Evolutionary conservation across 2,113 vertebrate genomes (phyloP).

Genomic region (Hiodon alosoides): DNA sequence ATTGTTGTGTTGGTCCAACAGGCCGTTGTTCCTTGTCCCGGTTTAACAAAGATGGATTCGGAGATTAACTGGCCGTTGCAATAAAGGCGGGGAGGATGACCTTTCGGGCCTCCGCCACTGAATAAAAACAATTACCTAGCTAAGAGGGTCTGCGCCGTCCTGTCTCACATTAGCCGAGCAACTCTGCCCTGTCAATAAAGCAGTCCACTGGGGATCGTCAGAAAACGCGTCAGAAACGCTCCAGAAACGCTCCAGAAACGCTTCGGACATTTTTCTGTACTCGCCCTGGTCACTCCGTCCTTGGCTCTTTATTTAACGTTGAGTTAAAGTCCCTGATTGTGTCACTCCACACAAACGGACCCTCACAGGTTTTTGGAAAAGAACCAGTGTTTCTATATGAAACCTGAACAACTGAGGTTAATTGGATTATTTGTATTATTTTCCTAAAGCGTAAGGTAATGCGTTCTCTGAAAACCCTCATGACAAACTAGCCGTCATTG

Average conservation of each 20-base stretch:
- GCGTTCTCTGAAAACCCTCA: too few relatives aligned
- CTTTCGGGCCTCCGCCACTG: conserved; percentile 43
- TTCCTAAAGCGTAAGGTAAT: background rate
- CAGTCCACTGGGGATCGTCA: background rate
- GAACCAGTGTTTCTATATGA: too few relatives aligned
- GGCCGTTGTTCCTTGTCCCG: conserved; percentile 48
- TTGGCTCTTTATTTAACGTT: too few relatives aligned
- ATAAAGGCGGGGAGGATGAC: conserved; percentile 52
- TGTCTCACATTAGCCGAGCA: conserved; percentile 4
- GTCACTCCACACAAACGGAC: too few relatives aligned
- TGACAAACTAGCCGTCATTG: background rate
- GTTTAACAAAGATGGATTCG: conserved; percentile 65
- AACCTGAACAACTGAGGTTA: too few relatives aligned
- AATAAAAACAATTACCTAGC: conserved; percentile 25
- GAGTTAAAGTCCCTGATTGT: too few relatives aligned
- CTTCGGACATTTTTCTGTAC: too few relatives aligned
- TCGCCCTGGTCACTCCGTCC: too few relatives aligned
- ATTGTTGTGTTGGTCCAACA: conserved; percentile 54
- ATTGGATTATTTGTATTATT: background rate
- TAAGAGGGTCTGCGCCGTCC: conserved; percentile 12
- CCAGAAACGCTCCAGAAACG: too few relatives aligned
- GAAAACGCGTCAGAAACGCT: background rate
- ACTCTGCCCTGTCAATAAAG: conserved; percentile 17
- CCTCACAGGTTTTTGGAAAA: too few relatives aligned
- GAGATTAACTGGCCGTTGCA: conserved; percentile 51